Evolutionary conservation across 2,113 vertebrate genomes (phyloP), one percentile per base, ranked within the genome.

Genomic region (Struthidea cinerea): DNA sequence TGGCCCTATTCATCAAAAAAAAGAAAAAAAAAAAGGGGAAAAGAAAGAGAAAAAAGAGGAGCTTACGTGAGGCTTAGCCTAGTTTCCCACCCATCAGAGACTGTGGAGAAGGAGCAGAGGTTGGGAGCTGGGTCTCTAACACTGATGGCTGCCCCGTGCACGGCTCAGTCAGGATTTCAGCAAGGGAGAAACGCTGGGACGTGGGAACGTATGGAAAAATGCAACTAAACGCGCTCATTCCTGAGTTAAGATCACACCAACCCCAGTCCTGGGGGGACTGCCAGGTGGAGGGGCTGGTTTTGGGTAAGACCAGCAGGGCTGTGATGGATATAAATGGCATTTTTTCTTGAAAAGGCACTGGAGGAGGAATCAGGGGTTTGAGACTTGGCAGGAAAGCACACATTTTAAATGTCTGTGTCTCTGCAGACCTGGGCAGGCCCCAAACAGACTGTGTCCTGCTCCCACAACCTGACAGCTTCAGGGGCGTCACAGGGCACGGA

Each of bases 131-230:
- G 41, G 13, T 70, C 33, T 21, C 35, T 9, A 1, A 5, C 44
- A 14, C 42, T 5, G 33, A 2, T 2, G 2, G 23, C 61, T 18
- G 30, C 46, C 35, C 84, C 35, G 50, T 2, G 56, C 65, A 27
- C 1, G 14, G 55, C 39, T 27, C 42, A 44, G 44, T 5, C 28
- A 26, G 37, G 32, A 18, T 39, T 41, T 47, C 12, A 73, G 56
- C 60, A 4, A 8, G 56, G 52, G 32, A 63, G 14, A 16, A 74
- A 12, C 33, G 1, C 3, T 4, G 44, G 39, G 16, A 33, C 50
- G 22, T 2, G 18, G 0, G 7, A 10, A n/a, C 2, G 2, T 0
- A 0, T 2, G 50, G 46, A 6, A 46, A 87, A 73, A 81, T 13
- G 35, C 18, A 16, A 42, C 42, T 23, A 9, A 27, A 49, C 7